Conservation (phyloP, 2,888 invertebrate genomes). For the Frankliniella intonsa region DNA sequence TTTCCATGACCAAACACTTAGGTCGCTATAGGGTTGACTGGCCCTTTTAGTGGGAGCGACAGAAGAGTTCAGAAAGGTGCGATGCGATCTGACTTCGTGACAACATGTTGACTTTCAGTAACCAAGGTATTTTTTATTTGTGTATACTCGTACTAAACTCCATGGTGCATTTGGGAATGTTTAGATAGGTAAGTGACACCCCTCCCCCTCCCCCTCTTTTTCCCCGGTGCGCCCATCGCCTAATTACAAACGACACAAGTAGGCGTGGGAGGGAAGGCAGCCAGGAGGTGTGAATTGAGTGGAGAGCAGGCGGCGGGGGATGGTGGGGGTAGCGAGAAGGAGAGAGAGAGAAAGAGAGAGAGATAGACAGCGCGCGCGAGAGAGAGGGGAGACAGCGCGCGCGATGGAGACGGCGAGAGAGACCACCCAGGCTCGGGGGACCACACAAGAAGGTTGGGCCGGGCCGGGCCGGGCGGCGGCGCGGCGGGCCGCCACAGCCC, state of each 20-base stretch:
- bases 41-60: too few species aligned
- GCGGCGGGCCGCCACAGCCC: neutral
- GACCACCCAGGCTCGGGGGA: neutral
- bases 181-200: too few species aligned
- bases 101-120: too few species aligned
- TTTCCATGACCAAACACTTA: too few species aligned
- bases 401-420: conserved; percentile 28
- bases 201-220: too few species aligned
- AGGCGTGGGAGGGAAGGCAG: conserved; percentile 31
- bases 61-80: too few species aligned
- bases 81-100: too few species aligned
- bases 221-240: too few species aligned
- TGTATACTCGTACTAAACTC: too few species aligned
- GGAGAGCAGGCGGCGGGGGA: neutral
- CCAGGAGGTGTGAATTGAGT: neutral
- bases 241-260: neutral
- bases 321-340: conserved; percentile 36
- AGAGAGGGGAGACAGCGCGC: neutral
- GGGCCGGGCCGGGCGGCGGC: conserved; percentile 27
- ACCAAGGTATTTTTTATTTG: too few species aligned
- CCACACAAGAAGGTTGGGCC: neutral
- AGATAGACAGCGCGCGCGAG: conserved; percentile 35
- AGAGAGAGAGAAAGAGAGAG: conserved; percentile 35
- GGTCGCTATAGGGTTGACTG: too few species aligned
- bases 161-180: too few species aligned